phyloP scores from a whole-genome alignment of 2,888 invertebrate genomes.

The Idaea straminata region DNA sequence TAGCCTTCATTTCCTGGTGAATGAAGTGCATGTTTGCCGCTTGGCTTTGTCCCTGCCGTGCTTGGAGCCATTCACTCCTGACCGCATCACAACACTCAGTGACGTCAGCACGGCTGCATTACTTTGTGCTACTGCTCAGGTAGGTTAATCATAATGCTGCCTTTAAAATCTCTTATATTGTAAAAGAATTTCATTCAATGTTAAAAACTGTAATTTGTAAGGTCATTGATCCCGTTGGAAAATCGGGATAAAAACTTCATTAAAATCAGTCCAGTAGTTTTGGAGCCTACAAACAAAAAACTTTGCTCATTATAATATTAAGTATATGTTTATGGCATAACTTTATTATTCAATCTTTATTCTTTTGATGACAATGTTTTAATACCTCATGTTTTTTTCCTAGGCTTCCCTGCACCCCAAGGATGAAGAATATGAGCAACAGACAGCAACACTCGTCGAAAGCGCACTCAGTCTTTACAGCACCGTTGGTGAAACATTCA shows the following conservation, averaged over 20 bases:
- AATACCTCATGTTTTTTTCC: neutral
- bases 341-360: neutral
- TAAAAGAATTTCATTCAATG: too few relatives aligned
- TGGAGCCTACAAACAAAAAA: too few relatives aligned
- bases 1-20: conserved; percentile 89
- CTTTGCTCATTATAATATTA: too few relatives aligned
- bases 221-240: too few relatives aligned
- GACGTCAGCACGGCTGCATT: conserved; percentile 91
- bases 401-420: conserved; percentile 75
- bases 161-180: neutral
- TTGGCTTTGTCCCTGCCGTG: conserved; percentile 92
- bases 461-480: conserved; percentile 93
- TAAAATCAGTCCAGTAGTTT: too few relatives aligned
- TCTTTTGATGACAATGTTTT: neutral
- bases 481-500: conserved; percentile 88
- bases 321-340: neutral
- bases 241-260: too few relatives aligned
- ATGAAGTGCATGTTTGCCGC: conserved; percentile 91
- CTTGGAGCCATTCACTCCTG: conserved; percentile 91
- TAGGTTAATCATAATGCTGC: conserved; percentile 25
- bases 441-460: conserved; percentile 91
- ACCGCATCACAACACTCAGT: conserved; percentile 90
- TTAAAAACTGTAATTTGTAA: too few relatives aligned
- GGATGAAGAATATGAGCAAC: conserved; percentile 90
- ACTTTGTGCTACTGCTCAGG: conserved; percentile 88